Evolutionary conservation across 2,797 vertebrate genomes (phyloP).

Genomic region (Eurystomus glaucurus): DNA sequence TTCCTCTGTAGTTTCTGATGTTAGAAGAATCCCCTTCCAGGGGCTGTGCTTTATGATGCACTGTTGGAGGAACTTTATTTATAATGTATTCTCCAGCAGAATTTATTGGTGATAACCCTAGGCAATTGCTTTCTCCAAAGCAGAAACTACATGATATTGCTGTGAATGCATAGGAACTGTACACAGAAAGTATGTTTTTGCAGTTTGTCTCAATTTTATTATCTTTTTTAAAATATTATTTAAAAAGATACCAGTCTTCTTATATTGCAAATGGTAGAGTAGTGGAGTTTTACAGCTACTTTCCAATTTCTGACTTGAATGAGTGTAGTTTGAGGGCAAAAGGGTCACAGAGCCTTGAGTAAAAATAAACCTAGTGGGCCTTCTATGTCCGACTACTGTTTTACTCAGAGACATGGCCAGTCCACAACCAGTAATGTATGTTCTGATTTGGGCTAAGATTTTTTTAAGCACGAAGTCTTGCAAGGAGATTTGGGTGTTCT

Average conservation of each 20-base stretch:
- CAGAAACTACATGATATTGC: background rate
- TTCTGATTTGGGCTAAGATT: background rate
- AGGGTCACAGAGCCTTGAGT: background rate
- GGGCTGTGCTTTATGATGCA: background rate
- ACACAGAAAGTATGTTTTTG: background rate
- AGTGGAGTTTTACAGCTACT: background rate
- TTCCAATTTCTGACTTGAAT: background rate
- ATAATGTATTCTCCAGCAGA: background rate
- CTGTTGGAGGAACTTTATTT: background rate
- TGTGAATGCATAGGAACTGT: background rate
- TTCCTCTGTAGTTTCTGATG: background rate
- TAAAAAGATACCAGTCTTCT: background rate
- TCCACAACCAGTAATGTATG: accelerated
- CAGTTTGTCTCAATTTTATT: background rate
- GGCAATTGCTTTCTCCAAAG: background rate
- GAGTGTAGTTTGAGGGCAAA: background rate
- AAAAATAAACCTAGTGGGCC: background rate
- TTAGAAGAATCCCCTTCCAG: background rate
- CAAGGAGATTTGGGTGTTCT: background rate
- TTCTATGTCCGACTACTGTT: background rate
- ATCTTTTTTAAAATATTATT: background rate
- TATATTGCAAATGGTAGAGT: background rate
- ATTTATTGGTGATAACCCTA: background rate
- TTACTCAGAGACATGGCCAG: background rate
- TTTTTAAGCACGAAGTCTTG: background rate